Percentiles rank a stretch among this genome's conserved stretches.
Conservation (phyloP, 2,113 vertebrate genomes). For the Phylloscopus whistleri region DNA sequence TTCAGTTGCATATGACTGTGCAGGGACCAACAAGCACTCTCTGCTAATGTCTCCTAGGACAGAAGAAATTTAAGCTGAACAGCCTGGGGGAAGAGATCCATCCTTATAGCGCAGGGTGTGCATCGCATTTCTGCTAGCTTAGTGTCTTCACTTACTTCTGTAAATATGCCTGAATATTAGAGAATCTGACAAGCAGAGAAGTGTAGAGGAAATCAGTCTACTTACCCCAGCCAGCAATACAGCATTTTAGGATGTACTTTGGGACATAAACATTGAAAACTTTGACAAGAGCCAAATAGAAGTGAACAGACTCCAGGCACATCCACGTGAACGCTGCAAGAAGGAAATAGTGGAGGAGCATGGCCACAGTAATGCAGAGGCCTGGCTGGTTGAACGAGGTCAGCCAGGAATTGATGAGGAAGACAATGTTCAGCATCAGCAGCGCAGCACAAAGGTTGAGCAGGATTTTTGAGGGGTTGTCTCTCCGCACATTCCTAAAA, state of each 20-base stretch:
- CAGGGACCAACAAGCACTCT: background rate
- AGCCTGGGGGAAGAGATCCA: background rate
- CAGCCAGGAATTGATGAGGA: constrained; percentile 84
- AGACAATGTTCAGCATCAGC: constrained; percentile 81
- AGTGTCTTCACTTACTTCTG: background rate
- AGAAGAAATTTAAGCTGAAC: background rate
- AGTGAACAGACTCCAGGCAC: constrained; percentile 86
- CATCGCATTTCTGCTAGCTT: background rate
- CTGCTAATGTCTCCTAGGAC: background rate
- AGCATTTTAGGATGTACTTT: constrained; percentile 86
- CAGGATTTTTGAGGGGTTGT: constrained; percentile 88
- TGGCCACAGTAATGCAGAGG: constrained; percentile 77
- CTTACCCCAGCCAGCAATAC: constrained; percentile 87
- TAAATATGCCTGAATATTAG: background rate
- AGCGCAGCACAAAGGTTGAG: constrained; percentile 81
- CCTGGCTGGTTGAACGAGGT: constrained; percentile 70
- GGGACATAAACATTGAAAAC: constrained; percentile 88
- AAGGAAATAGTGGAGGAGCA: constrained; percentile 83
- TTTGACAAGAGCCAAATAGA: constrained; percentile 87
- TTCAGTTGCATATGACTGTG: background rate
- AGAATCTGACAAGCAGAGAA: background rate
- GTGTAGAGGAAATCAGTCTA: background rate
- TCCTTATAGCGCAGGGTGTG: background rate
- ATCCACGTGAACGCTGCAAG: constrained; percentile 89
- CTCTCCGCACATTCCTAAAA: constrained; percentile 79